Percentiles rank a stretch among this genome's conserved stretches.
phyloP scores from a whole-genome alignment of 2,797 vertebrate genomes.

The Phaenicophaeus curvirostris region DNA sequence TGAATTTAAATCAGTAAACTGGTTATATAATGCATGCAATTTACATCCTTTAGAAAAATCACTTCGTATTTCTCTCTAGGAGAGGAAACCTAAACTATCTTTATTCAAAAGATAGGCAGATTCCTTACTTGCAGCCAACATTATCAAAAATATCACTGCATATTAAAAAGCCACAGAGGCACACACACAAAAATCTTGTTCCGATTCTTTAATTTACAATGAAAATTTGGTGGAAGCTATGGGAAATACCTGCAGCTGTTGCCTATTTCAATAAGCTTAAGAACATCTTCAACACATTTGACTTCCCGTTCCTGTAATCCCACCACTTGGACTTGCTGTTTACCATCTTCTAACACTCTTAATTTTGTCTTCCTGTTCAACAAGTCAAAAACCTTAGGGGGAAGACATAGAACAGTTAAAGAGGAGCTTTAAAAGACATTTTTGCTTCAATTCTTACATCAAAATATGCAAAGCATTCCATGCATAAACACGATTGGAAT shows the following conservation, averaged over 20 bases:
- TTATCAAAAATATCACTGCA: background rate
- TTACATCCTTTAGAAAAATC: background rate
- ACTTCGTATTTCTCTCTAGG: background rate
- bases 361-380: constrained; percentile 93
- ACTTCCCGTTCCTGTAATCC: constrained; percentile 92
- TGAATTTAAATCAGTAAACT: constrained; percentile 7
- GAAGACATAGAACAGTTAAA: background rate
- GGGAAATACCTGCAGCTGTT: constrained; percentile 91
- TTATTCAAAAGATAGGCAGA: background rate
- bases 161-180: background rate
- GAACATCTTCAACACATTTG: constrained; percentile 91
- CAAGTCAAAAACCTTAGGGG: constrained; percentile 89
- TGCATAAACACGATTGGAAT: background rate
- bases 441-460: background rate
- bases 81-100: background rate
- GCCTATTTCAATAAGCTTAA: constrained; percentile 94
- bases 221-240: background rate
- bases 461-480: background rate
- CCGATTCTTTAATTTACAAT: background rate
- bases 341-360: constrained; percentile 93
- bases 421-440: background rate
- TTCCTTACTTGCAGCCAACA: background rate
- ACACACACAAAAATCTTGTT: background rate
- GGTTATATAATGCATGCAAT: constrained; percentile 11
- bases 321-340: constrained; percentile 95